These are phyloP conservation scores for Cryptocheilus praepositus DNA, from an alignment of 2,888 invertebrate genomes.

Conservation along the genomic window DNA sequence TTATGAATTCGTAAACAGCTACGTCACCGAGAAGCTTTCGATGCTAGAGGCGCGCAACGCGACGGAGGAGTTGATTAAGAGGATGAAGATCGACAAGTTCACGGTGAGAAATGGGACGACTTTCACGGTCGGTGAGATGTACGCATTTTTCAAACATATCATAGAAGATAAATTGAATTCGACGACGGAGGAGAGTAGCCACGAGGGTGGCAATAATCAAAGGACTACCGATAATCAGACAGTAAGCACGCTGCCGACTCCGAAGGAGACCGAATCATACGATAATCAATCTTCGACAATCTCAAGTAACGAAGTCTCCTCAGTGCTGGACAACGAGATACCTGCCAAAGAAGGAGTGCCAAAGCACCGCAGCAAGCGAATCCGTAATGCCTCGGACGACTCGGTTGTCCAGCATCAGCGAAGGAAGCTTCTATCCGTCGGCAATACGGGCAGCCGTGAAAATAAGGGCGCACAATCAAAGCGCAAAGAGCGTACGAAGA, in stretches of 20 bases:
- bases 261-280: constrained; percentile 30
- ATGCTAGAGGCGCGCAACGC: constrained; percentile 64
- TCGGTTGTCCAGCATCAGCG: constrained; percentile 35
- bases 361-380: constrained; percentile 70
- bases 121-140: constrained; percentile 71
- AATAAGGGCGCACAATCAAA: neutral
- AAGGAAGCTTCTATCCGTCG: constrained; percentile 56
- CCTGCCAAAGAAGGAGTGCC: constrained; percentile 63
- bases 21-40: constrained; percentile 67
- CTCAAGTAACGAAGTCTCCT: constrained; percentile 45
- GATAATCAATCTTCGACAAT: constrained; percentile 45
- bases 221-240: constrained; percentile 11
- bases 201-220: constrained; percentile 9
- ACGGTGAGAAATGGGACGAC: constrained; percentile 68
- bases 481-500: neutral
- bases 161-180: constrained; percentile 70
- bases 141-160: constrained; percentile 74
- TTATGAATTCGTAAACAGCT: constrained; percentile 71
- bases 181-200: constrained; percentile 25
- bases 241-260: constrained; percentile 32
- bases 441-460: neutral
- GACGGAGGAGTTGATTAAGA: constrained; percentile 67
- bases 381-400: constrained; percentile 64
- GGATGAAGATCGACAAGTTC: constrained; percentile 69
- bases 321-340: constrained; percentile 67